These are phyloP conservation scores for Diplodus puntazzo DNA, from an alignment of 2,797 vertebrate species.

Conservation along the genomic window DNA sequence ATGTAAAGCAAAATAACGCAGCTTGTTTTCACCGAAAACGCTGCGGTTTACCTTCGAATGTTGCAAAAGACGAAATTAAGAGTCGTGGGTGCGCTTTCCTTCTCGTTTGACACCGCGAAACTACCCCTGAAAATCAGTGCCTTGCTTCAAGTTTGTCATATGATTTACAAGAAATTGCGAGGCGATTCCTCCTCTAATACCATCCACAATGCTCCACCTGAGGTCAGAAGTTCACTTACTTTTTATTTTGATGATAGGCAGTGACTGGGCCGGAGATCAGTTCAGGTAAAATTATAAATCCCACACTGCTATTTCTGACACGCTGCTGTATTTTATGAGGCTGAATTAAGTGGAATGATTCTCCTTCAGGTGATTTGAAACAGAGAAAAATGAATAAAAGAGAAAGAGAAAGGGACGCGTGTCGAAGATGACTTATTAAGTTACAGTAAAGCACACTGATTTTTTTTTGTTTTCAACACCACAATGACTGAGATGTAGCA, in stretches of 20 bases:
- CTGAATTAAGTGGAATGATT: neutral
- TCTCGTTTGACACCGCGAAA: constrained; percentile 12
- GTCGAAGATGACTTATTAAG: neutral
- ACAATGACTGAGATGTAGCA: neutral
- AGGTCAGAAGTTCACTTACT: too few relatives aligned
- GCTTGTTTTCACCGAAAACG: constrained; percentile 17
- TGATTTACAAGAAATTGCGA: constrained; percentile 74
- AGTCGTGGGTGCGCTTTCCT: constrained; percentile 55
- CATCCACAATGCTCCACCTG: neutral
- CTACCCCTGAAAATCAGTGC: constrained; percentile 51
- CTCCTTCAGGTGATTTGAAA: neutral
- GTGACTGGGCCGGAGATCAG: too few relatives aligned
- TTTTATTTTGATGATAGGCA: neutral
- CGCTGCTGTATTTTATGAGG: neutral
- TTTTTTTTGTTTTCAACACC: neutral
- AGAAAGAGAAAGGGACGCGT: rapidly evolving
- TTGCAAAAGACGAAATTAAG: neutral
- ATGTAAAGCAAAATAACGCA: neutral
- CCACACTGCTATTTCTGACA: neutral
- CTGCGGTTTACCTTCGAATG: neutral
- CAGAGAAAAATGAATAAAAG: neutral
- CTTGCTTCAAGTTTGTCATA: constrained; percentile 60
- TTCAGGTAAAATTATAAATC: neutral
- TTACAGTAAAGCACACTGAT: neutral
- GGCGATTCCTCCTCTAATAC: neutral